Evolutionary conservation across 2,113 vertebrate species (phyloP), one percentile per base, ranked within the genome.

Genomic region (Apteryx owenii): DNA sequence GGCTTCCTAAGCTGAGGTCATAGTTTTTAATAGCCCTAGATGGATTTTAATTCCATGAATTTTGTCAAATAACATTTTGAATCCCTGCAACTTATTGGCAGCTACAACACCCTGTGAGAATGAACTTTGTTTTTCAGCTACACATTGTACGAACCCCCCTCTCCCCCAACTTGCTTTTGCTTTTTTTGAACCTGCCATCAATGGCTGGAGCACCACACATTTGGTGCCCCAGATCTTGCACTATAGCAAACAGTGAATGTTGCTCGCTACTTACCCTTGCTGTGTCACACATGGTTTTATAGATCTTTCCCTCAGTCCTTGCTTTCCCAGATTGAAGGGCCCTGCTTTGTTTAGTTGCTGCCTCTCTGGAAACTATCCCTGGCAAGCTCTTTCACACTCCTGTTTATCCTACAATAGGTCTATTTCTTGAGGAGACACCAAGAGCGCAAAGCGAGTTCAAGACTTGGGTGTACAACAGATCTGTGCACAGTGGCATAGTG

Each of bases 391-490:
- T 89, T 42, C 51, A 77, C 6, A 18, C 5, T 79, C 54, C 12
- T 38, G 11, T 38, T 64, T 72, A 53, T 25, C 68, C 38, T 60
- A 36, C 0, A 0, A 31, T 31, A 84, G 48, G 22, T 69, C 26
- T 28, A 1, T 23, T 81, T 60, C 48, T 60, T 40, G 11, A 64
- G 20, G 65, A 85, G 31, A 77, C 19, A 25, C 25, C 19, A 76
- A 53, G 93, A 80, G 23, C 23, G 21, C 72, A 81, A 77, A 83
- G 9, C 38, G 54, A 66, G 77, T 28, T 81, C 51, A 81, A 58
- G 62, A 64, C 10, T 0, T 64, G 51, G 25, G 36, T 48, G 28
- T 31, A 60, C 0, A 0, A 48, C 5, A 68, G 36, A 8, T 64
- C 72, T 89, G 7, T 53, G 19, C 46, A 18, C 10, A 77, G 33